Conservation (phyloP, 2,797 vertebrate species). For the Chelon labrosus region DNA sequence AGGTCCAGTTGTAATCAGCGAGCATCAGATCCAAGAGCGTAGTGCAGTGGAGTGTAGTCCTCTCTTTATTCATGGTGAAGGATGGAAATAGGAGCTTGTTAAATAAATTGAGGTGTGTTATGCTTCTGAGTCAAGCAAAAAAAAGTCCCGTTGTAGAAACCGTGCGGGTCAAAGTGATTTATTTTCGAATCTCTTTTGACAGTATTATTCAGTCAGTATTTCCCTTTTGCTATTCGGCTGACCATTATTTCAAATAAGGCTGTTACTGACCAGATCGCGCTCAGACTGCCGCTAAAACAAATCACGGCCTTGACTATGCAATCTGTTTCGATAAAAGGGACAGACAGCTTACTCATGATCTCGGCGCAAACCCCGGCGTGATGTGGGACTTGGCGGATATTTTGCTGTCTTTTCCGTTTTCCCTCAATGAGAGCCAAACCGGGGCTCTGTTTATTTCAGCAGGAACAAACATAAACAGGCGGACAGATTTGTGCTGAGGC, state of each 20-base stretch:
- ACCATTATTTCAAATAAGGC: conserved; percentile 45
- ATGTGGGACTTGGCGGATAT: conserved; percentile 80
- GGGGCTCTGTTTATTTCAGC: conserved; percentile 94
- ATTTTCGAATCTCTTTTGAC: conserved; percentile 52
- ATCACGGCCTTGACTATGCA: conserved; percentile 78
- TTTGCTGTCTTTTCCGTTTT: conserved; percentile 84
- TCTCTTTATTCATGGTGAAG: conserved; percentile 32
- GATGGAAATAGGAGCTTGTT: conserved; percentile 51
- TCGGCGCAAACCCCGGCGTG: conserved; percentile 72
- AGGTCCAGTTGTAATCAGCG: conserved; percentile 77
- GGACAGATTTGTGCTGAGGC: conserved; percentile 91
- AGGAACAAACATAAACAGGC: conserved; percentile 87
- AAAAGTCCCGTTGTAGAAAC: conserved; percentile 25
- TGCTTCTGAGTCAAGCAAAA: conserved; percentile 15
- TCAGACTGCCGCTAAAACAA: conserved; percentile 59
- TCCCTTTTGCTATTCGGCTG: conserved; percentile 54
- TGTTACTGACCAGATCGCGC: conserved; percentile 34
- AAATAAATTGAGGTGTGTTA: conserved; percentile 41
- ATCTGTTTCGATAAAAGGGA: conserved; percentile 84
- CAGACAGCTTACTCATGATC: conserved; percentile 85
- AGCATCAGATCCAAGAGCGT: conserved; percentile 68
- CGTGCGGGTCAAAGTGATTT: conserved; percentile 42
- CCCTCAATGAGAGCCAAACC: conserved; percentile 85
- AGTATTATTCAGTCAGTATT: conserved; percentile 56
- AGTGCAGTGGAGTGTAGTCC: conserved; percentile 45